Percentiles rank a stretch among this genome's conserved stretches.
phyloP scores from a whole-genome alignment of 1,140 invertebrate species.

The Drosophila novamexicana region DNA sequence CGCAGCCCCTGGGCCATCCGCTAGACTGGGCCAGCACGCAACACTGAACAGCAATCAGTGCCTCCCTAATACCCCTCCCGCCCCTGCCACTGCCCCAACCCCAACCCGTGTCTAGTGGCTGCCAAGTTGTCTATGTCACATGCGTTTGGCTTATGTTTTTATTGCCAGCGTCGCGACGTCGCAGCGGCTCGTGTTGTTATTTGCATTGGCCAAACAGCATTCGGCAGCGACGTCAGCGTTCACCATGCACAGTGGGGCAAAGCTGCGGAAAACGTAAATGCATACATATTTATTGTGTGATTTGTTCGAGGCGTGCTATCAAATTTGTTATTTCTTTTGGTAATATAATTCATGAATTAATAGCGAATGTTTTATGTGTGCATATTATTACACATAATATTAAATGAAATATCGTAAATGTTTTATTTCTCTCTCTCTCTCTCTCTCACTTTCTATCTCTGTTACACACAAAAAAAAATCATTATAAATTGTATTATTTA shows the following conservation, averaged over 20 bases:
- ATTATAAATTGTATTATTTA: too few species aligned
- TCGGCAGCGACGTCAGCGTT: constrained; percentile 21
- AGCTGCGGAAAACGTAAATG: constrained; percentile 11
- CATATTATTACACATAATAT: too few species aligned
- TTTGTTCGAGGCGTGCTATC: too few species aligned
- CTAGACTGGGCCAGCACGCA: constrained; percentile 24
- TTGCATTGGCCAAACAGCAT: constrained; percentile 68
- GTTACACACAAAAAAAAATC: too few species aligned
- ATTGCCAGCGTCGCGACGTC: constrained; percentile 32
- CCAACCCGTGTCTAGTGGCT: constrained; percentile 21
- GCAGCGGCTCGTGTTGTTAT: constrained; percentile 53
- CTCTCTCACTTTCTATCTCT: too few species aligned
- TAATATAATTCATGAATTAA: too few species aligned
- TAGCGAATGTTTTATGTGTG: too few species aligned
- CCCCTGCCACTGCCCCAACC: not conserved
- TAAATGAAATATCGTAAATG: too few species aligned
- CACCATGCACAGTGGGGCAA: constrained; percentile 41
- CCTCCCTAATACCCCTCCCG: too few species aligned
- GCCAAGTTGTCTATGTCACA: constrained; percentile 76
- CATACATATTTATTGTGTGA: too few species aligned
- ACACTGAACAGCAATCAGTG: constrained; percentile 28
- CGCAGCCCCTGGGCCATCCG: not conserved
- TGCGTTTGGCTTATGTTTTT: constrained; percentile 53
- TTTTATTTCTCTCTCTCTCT: too few species aligned
- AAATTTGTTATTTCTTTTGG: too few species aligned